A percentile compares a stretch with the other conserved stretches of the same genome.
Conservation (phyloP, 1,140 invertebrate genomes). For the Drosophila teissieri region DNA sequence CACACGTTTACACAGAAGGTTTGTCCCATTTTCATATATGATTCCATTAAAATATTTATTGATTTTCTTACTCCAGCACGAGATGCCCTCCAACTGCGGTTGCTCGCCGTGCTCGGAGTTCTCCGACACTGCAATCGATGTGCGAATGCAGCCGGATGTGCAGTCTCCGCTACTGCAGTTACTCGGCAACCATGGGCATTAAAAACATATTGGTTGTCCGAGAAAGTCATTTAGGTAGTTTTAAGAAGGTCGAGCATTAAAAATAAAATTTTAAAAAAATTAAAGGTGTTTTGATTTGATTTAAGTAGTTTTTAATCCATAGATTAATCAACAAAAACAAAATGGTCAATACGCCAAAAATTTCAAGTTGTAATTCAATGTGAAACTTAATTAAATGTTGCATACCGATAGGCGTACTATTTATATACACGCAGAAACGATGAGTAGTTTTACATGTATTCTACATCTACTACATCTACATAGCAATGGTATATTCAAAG, state of each 20-base stretch:
- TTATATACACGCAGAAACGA: neutral
- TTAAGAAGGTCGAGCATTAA: conserved; percentile 17
- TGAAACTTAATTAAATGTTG: neutral
- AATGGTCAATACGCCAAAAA: too few relatives aligned
- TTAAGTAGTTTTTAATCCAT: too few relatives aligned
- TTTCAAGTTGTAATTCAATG: neutral
- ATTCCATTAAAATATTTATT: neutral
- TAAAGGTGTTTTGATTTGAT: too few relatives aligned
- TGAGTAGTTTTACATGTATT: too few relatives aligned
- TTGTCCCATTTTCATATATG: neutral
- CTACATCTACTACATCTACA: too few relatives aligned
- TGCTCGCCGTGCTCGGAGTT: conserved; percentile 66
- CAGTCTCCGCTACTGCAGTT: conserved; percentile 50
- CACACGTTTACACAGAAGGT: conserved; percentile 60
- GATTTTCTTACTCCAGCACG: conserved; percentile 48
- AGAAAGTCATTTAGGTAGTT: neutral
- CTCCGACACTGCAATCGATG: conserved; percentile 49
- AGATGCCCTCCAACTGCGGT: conserved; percentile 67
- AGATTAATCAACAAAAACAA: too few relatives aligned
- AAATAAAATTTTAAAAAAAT: conserved; percentile 18
- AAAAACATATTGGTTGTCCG: neutral
- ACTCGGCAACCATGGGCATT: conserved; percentile 24
- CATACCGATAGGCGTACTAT: neutral
- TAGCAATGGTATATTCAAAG: too few relatives aligned
- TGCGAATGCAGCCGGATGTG: conserved; percentile 46